These are phyloP conservation scores for Hydrotaea cyrtoneurina DNA, from an alignment of 2,888 invertebrate genomes.

Conservation along the genomic window DNA sequence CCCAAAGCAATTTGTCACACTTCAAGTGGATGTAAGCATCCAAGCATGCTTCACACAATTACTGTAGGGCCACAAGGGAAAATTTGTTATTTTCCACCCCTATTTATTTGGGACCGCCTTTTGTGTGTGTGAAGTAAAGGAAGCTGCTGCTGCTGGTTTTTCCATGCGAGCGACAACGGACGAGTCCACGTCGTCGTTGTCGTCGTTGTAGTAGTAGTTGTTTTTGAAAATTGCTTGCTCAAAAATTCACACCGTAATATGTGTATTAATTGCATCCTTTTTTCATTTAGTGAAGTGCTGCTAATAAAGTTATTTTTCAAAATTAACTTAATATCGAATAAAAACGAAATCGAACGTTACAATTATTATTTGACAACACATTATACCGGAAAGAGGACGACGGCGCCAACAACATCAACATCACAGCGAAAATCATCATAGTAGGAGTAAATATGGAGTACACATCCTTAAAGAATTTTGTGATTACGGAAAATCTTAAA, in stretches of 20 bases:
- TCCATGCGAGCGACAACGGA: background rate
- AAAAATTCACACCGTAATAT: slow-evolving; percentile 60
- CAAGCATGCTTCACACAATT: slow-evolving; percentile 37
- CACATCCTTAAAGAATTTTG: slow-evolving; percentile 59
- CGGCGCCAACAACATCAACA: background rate
- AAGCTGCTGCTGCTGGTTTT: slow-evolving; percentile 19
- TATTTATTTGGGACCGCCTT: slow-evolving; percentile 63
- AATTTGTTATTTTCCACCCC: slow-evolving; percentile 62
- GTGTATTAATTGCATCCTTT: slow-evolving; percentile 62
- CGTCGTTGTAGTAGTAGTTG: slow-evolving; percentile 45
- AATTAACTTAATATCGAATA: slow-evolving; percentile 27
- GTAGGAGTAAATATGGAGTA: slow-evolving; percentile 46
- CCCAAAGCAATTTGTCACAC: slow-evolving; percentile 10
- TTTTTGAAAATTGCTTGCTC: slow-evolving; percentile 64
- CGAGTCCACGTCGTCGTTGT: background rate
- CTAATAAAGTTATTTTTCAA: slow-evolving; percentile 54
- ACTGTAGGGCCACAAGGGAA: slow-evolving; percentile 55
- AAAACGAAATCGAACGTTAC: background rate
- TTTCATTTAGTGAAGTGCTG: slow-evolving; percentile 57
- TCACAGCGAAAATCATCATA: too few relatives aligned
- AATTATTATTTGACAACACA: too few relatives aligned
- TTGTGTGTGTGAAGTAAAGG: slow-evolving; percentile 11
- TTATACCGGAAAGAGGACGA: too few relatives aligned
- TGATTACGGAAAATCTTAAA: slow-evolving; percentile 65
- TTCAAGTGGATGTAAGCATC: slow-evolving; percentile 22